Conservation (phyloP, 2,888 invertebrate species). For the Melieria crassipennis region DNA sequence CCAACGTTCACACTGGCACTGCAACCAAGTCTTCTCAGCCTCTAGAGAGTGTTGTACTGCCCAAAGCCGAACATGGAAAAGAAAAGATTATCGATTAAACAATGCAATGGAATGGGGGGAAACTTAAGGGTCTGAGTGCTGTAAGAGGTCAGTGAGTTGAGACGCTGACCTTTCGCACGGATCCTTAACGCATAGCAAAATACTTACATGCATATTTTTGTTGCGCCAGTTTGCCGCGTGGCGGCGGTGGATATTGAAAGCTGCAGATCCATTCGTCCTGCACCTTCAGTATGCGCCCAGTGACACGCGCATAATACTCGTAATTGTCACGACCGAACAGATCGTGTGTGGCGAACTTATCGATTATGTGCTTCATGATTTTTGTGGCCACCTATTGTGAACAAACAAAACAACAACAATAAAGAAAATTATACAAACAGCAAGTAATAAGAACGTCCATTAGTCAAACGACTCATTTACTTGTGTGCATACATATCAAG, state of each 20-base stretch:
- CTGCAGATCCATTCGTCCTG: conserved; percentile 97
- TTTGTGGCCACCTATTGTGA: conserved; percentile 84
- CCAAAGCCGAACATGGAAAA: conserved; percentile 45
- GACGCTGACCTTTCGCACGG: not conserved
- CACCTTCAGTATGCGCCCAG: conserved; percentile 89
- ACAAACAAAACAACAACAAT: not conserved
- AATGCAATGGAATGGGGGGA: not conserved
- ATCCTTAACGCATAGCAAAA: not conserved
- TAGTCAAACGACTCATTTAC: not conserved
- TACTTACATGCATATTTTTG: conserved; percentile 75
- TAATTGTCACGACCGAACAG: conserved; percentile 95
- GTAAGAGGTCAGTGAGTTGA: not conserved
- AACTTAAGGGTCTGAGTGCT: too few relatives aligned
- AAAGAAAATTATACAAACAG: conserved; percentile 2
- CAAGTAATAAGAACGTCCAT: not conserved
- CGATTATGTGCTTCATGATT: conserved; percentile 96
- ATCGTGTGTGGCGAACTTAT: conserved; percentile 95
- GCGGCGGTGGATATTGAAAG: conserved; percentile 86
- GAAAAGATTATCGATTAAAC: not conserved
- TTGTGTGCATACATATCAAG: too few relatives aligned
- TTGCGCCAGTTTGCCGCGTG: conserved; percentile 72
- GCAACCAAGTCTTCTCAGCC: conserved; percentile 90
- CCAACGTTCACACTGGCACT: conserved; percentile 90
- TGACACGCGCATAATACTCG: conserved; percentile 94
- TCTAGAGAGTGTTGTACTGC: conserved; percentile 86